Conservation (phyloP, 2,797 vertebrate species). For the Phylloscopus collybita region DNA sequence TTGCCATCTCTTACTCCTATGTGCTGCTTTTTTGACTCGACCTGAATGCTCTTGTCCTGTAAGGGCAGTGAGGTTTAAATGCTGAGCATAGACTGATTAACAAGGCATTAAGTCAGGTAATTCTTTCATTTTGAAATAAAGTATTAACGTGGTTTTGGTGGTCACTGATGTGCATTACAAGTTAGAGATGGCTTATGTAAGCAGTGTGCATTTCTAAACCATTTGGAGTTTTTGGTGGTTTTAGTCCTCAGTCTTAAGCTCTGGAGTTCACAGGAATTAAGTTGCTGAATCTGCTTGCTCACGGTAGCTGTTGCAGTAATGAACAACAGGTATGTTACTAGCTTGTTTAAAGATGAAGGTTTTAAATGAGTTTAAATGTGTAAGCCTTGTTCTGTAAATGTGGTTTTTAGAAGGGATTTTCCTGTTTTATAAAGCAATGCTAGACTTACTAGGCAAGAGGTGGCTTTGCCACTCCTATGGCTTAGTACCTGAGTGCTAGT, state of each 20-base stretch:
- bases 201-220: neutral
- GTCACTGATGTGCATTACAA: neutral
- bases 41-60: neutral
- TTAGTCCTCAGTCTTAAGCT: neutral
- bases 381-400: neutral
- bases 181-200: neutral
- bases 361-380: neutral
- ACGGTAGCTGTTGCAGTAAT: neutral
- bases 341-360: neutral
- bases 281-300: neutral
- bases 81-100: constrained; percentile 9
- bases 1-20: neutral
- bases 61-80: neutral
- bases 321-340: neutral
- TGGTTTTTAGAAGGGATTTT: neutral
- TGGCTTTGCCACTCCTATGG: neutral
- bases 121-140: constrained; percentile 23
- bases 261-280: neutral
- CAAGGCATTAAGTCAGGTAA: constrained; percentile 7
- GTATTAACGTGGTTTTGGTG: neutral
- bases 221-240: neutral
- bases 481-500: neutral
- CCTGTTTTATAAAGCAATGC: neutral
- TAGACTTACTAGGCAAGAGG: neutral
- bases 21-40: constrained; percentile 21